These are phyloP conservation scores for Andrena bucephala DNA, from an alignment of 2,888 invertebrate genomes.

Conservation along the genomic window DNA sequence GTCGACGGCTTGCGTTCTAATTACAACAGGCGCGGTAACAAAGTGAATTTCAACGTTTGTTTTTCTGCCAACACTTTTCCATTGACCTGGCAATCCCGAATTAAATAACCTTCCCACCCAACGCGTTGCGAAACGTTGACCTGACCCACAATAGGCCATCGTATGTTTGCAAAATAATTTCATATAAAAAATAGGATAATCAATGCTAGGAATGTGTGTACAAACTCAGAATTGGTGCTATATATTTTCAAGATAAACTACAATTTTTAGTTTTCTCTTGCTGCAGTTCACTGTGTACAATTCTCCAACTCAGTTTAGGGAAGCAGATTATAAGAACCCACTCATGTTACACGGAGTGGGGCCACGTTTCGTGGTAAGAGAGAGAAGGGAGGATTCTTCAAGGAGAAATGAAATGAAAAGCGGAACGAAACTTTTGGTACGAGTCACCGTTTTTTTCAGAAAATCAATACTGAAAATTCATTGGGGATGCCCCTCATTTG, in stretches of 20 bases:
- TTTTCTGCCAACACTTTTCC: constrained; percentile 32
- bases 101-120: constrained; percentile 30
- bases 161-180: neutral
- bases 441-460: neutral
- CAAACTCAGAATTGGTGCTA: neutral
- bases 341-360: neutral
- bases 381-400: neutral
- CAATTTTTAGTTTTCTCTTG: neutral
- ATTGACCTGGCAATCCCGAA: constrained; percentile 45
- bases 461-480: neutral
- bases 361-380: neutral
- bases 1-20: constrained; percentile 62
- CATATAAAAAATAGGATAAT: neutral
- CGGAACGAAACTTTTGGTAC: neutral
- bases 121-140: neutral
- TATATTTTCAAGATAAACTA: too few species aligned
- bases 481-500: neutral
- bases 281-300: neutral
- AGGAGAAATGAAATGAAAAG: neutral
- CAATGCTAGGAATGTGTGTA: neutral
- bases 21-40: constrained; percentile 66
- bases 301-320: neutral
- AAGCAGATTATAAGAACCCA: neutral
- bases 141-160: neutral
- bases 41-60: constrained; percentile 66